These are phyloP conservation scores for Miltochrista miniata DNA, from an alignment of 2,888 invertebrate genomes.

Conservation along the genomic window DNA sequence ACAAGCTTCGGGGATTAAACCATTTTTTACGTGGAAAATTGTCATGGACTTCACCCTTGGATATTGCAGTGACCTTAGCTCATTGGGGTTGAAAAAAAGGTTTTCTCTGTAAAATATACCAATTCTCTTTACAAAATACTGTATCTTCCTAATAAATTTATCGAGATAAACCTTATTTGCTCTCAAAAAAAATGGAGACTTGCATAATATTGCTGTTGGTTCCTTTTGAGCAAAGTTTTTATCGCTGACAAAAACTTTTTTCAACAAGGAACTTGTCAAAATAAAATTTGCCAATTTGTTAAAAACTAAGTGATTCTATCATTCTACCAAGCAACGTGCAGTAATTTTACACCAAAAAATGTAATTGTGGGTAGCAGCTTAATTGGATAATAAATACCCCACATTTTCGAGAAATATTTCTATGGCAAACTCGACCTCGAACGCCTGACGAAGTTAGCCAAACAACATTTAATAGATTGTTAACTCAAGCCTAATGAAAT, in stretches of 20 bases:
- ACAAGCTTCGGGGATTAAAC: no score
- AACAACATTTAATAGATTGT: slow-evolving; percentile 39
- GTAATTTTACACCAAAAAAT: background rate
- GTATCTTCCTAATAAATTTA: no score
- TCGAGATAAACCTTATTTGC: no score
- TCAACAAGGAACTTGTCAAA: background rate
- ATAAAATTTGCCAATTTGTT: background rate
- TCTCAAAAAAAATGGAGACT: no score
- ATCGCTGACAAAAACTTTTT: background rate
- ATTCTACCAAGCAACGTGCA: background rate
- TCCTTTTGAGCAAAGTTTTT: no score
- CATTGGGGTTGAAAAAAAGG: no score
- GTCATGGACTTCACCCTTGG: no score
- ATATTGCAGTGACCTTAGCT: no score
- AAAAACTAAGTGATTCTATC: background rate
- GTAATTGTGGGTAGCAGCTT: background rate
- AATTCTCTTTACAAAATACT: no score
- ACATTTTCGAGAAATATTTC: background rate
- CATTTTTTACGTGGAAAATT: no score
- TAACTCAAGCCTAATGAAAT: slow-evolving; percentile 32
- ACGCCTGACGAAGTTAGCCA: slow-evolving; percentile 21
- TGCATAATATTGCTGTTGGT: no score
- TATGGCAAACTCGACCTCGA: slow-evolving; percentile 3
- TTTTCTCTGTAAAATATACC: no score
- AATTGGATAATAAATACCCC: background rate